Evolutionary conservation across 2,888 invertebrate species (phyloP).

Genomic region (Gastracanthus pulcherrimus): DNA sequence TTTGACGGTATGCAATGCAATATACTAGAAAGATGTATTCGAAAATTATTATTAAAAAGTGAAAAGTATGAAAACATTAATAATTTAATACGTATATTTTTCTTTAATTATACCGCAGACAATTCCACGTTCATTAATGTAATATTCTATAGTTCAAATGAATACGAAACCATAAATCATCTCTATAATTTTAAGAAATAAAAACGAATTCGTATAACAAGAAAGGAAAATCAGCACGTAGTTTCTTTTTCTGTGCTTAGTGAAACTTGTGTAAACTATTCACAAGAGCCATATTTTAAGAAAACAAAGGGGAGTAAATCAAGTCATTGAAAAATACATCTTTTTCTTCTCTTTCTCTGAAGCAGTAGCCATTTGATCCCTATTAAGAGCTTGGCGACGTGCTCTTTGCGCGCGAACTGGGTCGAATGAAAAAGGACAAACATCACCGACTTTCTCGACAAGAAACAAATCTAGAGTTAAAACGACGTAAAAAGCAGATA

Average conservation of each 20-base stretch:
- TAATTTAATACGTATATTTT: too few species aligned
- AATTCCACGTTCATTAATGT: too few species aligned
- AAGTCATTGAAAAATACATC: conserved; percentile 3
- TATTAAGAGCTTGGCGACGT: conserved; percentile 14
- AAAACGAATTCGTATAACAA: background rate
- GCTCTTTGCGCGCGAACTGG: background rate
- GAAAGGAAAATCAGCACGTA: background rate
- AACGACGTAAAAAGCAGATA: background rate
- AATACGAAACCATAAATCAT: too few species aligned
- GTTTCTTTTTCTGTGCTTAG: background rate
- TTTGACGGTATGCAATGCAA: too few species aligned
- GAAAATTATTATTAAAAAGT: too few species aligned
- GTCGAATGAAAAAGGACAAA: background rate
- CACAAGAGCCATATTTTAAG: background rate
- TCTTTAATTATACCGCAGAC: too few species aligned
- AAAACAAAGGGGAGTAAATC: background rate
- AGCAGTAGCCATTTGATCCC: conserved; percentile 16
- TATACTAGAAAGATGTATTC: too few species aligned
- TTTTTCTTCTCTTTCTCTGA: background rate
- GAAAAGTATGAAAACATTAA: too few species aligned
- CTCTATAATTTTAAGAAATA: too few species aligned
- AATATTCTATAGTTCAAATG: too few species aligned
- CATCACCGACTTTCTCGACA: too few species aligned
- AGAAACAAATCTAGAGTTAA: background rate
- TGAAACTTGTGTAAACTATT: background rate